Evolutionary conservation across 2,797 vertebrate genomes (phyloP).

Genomic region (Fistularia commersonii): DNA sequence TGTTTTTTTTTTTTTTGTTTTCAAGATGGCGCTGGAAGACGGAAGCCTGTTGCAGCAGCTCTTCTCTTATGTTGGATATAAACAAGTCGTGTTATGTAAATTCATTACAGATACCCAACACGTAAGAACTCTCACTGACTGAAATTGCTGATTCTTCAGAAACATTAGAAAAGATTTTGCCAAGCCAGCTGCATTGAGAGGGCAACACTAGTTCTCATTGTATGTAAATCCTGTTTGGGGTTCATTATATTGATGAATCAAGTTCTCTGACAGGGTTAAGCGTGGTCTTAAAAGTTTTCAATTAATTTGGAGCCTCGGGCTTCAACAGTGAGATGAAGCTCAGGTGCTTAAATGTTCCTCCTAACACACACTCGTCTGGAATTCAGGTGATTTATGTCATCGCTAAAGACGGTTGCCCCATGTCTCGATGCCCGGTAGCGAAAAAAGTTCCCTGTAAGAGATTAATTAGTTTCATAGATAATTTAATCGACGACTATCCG

Average conservation of each 20-base stretch:
- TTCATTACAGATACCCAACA: too few relatives aligned
- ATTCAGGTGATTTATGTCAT: constrained; percentile 55
- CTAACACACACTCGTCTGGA: constrained; percentile 51
- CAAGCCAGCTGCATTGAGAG: background rate
- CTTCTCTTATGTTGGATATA: too few relatives aligned
- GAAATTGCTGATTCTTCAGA: too few relatives aligned
- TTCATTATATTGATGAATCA: constrained; percentile 27
- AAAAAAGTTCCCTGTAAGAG: constrained; percentile 49
- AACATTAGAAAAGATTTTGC: too few relatives aligned
- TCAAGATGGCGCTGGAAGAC: too few relatives aligned
- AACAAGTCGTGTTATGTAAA: too few relatives aligned
- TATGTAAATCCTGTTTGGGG: constrained; percentile 15
- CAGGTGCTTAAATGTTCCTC: constrained; percentile 58
- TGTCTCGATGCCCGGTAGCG: constrained; percentile 45
- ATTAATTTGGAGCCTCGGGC: constrained; percentile 49
- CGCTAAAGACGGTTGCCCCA: constrained; percentile 44
- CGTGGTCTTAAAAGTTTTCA: constrained; percentile 44
- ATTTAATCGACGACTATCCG: constrained; percentile 69
- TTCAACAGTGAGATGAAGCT: constrained; percentile 45
- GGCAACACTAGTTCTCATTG: background rate
- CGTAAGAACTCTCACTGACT: too few relatives aligned
- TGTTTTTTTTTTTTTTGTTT: too few relatives aligned
- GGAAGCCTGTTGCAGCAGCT: too few relatives aligned
- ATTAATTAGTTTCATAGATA: constrained; percentile 75
- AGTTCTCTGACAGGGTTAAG: constrained; percentile 24